A percentile compares a stretch with the other conserved stretches of the same genome.
Conservation (phyloP, 2,888 invertebrate genomes). For the Papilio gigon region DNA sequence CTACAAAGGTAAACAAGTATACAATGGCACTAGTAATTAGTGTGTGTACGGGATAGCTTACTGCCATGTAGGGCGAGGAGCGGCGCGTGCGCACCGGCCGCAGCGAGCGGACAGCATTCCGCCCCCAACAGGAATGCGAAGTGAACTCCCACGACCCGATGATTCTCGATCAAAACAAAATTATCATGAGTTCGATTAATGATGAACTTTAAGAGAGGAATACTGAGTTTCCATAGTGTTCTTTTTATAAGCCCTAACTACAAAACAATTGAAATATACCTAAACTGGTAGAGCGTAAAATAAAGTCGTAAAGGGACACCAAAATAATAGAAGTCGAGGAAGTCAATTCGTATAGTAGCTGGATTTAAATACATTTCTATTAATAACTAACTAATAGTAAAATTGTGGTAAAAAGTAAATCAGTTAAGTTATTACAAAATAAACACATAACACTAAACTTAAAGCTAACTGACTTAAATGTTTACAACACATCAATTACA, state of each 20-base stretch:
- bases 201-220: background rate
- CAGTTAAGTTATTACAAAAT: no score
- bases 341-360: no score
- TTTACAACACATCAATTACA: no score
- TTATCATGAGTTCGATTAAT: background rate
- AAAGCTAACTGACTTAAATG: background rate
- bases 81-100: constrained; percentile 53
- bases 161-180: constrained; percentile 2
- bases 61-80: constrained; percentile 40
- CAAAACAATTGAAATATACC: no score
- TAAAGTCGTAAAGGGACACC: no score
- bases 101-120: constrained; percentile 62
- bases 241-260: no score
- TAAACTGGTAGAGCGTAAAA: no score
- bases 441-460: no score
- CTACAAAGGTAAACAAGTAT: constrained; percentile 7
- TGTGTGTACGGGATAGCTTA: constrained; percentile 59
- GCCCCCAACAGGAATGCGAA: constrained; percentile 68
- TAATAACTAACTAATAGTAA: no score
- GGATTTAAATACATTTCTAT: no score
- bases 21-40: constrained; percentile 58
- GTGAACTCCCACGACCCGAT: constrained; percentile 48
- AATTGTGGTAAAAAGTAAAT: no score
- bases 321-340: no score
- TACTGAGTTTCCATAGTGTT: background rate